Evolutionary conservation across 2,113 vertebrate species (phyloP).

Genomic region (Chionomys nivalis): DNA sequence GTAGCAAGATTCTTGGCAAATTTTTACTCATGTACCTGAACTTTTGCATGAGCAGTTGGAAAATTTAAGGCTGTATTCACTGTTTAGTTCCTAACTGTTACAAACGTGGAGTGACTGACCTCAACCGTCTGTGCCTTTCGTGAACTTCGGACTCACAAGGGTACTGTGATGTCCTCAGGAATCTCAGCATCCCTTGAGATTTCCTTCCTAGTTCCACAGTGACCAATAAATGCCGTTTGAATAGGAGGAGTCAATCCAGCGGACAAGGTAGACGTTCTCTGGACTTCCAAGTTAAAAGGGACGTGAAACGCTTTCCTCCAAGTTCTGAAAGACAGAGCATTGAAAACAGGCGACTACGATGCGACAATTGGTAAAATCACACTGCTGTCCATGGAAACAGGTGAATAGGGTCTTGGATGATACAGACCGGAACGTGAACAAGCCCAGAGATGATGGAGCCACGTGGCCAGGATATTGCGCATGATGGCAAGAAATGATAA

Average conservation of each 20-base stretch:
- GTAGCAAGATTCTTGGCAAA: neutral
- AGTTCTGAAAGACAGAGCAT: neutral
- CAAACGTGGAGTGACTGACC: neutral
- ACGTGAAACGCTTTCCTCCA: neutral
- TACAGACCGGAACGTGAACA: conserved; percentile 24
- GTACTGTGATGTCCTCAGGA: neutral
- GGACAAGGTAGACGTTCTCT: conserved; percentile 11
- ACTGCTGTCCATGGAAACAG: neutral
- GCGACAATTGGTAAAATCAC: conserved; percentile 13
- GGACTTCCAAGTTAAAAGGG: neutral
- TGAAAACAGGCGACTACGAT: conserved; percentile 5
- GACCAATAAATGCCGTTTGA: neutral
- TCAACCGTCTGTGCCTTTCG: neutral
- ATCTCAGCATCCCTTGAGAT: neutral
- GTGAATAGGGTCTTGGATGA: neutral
- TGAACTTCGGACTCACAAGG: neutral
- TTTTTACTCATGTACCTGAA: neutral
- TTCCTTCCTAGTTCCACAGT: conserved; percentile 5
- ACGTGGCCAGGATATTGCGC: neutral
- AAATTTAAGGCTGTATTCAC: neutral
- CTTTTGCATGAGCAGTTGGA: neutral
- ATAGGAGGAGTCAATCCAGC: neutral
- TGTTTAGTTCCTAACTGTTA: neutral
- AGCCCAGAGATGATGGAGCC: conserved; percentile 12
- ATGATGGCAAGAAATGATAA: conserved; percentile 29